Conservation (phyloP, 2,797 vertebrate genomes). For the Gymnoscopelus braueri region DNA sequence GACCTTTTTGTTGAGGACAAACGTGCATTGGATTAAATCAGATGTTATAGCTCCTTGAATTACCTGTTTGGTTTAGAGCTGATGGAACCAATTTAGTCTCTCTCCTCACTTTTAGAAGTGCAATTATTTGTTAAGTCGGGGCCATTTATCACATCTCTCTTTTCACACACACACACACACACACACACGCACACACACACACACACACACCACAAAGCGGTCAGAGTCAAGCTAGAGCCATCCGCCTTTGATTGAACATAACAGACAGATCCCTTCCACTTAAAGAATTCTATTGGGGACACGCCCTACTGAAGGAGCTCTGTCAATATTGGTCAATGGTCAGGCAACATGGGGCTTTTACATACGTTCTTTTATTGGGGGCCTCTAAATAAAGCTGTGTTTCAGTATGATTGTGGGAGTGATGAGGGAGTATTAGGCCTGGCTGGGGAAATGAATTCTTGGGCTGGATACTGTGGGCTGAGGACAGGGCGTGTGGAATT, state of each 20-base stretch:
- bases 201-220: not conserved
- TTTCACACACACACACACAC: not conserved
- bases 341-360: constrained; percentile 26
- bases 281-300: constrained; percentile 25
- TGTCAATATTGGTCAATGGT: constrained; percentile 24
- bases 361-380: constrained; percentile 24
- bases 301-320: constrained; percentile 50
- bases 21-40: not conserved
- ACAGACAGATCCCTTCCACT: not conserved
- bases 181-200: not conserved
- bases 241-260: not conserved
- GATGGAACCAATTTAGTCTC: not conserved
- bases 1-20: constrained; percentile 12
- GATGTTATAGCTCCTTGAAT: not conserved
- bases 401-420: constrained; percentile 63
- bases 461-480: constrained; percentile 53
- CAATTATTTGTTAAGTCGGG: not conserved
- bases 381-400: constrained; percentile 41
- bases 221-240: not conserved
- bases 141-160: not conserved
- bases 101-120: not conserved
- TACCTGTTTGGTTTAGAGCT: not conserved
- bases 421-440: constrained; percentile 33
- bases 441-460: constrained; percentile 62
- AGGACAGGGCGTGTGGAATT: constrained; percentile 39